Evolutionary conservation across 2,113 vertebrate genomes (phyloP).

Genomic region (Laterallus jamaicensis): DNA sequence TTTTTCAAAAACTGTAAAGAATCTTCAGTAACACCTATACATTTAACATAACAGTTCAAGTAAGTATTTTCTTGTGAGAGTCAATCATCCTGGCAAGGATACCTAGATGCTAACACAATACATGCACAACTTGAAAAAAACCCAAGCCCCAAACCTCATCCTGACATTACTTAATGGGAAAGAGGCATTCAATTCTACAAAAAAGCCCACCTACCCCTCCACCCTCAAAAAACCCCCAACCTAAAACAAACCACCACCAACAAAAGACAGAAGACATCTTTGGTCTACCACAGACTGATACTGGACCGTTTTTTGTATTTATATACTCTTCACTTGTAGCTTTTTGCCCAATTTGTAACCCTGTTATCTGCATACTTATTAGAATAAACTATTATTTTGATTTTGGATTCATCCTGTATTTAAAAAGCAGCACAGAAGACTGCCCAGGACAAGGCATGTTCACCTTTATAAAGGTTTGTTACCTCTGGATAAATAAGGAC

Average conservation of each 20-base stretch:
- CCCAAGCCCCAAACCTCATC: not conserved
- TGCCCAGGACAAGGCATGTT: not conserved
- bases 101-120: not conserved
- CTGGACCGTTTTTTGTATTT: not conserved
- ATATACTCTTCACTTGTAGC: fast-evolving
- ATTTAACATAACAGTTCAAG: not conserved
- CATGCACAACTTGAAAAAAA: not conserved
- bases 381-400: not conserved
- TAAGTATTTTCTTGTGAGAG: not conserved
- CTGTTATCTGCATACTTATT: not conserved
- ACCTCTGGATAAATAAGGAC: not conserved
- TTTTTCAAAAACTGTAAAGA: not conserved
- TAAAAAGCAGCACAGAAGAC: not conserved
- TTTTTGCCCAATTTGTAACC: not conserved
- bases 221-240: too few relatives aligned
- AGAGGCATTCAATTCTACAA: too few relatives aligned
- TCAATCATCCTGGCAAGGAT: not conserved
- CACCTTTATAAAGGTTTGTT: not conserved
- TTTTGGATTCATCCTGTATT: not conserved
- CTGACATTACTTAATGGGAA: not conserved
- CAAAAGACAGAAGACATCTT: not conserved
- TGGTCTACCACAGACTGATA: not conserved
- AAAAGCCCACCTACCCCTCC: too few relatives aligned
- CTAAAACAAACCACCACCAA: too few relatives aligned
- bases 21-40: not conserved